Evolutionary conservation across 2,113 vertebrate species (phyloP), one percentile per base, ranked within the genome.

Genomic region (Thermophis baileyi): DNA sequence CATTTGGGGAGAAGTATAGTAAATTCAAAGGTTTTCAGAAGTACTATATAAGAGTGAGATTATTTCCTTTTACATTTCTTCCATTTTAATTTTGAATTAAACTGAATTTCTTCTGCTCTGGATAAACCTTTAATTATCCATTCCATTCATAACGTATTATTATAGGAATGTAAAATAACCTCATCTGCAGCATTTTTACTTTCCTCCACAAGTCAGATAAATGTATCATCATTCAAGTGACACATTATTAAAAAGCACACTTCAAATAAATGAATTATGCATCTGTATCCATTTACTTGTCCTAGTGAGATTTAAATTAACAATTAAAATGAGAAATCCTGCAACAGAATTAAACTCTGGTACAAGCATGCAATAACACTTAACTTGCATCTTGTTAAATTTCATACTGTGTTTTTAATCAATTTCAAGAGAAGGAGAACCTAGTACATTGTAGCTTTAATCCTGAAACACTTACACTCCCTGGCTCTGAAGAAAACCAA

Each of bases 331-430:
- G 96, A 94, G 57, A 24, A 94, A 90, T 93, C 92, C 93, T 94
- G 94, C 18, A 93, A 95, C 53, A 94, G 85, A 93, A 93, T 1
- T 85, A 40, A 95, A 10, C 96, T 95, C 95, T 93, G 57, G 93
- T 55, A 95, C 46, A 95, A 90, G 96, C 91, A 46, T 74, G 91
- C 47, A 93, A 25, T 88, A 93, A 22, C 0, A 60, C 50, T 95
- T 95, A 94, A 96, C 95, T 40, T 95, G 93, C 95, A 86, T 88
- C 87, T 94, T 95, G 86, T 35, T 87, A 87, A 93, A 90, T 85
- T 87, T 87, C 89, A 90, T 96, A 96, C 95, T 94, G 94, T 93
- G n/a, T 54, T 95, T 94, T 30, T 69, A 94, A 96, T 94, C 89
- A 89, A 54, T 94, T 96, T 95, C 92, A 91, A 92, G 90, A 91